Conservation (phyloP, 2,888 invertebrate species). For the Osmoderma eremita region DNA sequence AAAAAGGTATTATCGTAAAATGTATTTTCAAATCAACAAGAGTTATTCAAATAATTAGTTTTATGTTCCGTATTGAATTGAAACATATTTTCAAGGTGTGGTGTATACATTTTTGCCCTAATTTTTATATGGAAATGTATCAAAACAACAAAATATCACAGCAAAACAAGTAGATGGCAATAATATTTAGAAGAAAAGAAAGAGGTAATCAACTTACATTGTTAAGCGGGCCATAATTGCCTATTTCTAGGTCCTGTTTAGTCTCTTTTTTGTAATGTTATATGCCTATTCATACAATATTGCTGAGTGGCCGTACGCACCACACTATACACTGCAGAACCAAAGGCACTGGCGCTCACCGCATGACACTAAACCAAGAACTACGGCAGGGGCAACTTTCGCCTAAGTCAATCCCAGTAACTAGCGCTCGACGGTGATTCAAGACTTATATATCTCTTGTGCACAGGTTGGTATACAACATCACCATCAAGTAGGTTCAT, state of each 20-base stretch:
- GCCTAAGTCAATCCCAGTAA: slow-evolving; percentile 52
- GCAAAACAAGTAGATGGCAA: too few relatives aligned
- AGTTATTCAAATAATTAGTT: slow-evolving; percentile 6
- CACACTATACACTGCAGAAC: slow-evolving; percentile 49
- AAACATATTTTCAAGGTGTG: neutral
- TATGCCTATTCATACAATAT: slow-evolving; percentile 37
- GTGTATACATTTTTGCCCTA: neutral
- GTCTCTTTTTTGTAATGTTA: slow-evolving; percentile 29
- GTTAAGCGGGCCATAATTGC: slow-evolving; percentile 45
- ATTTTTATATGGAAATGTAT: too few relatives aligned
- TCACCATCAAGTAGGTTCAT: neutral
- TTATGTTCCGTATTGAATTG: neutral
- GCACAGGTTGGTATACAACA: slow-evolving; percentile 22
- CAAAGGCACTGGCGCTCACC: slow-evolving; percentile 49
- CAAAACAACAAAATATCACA: too few relatives aligned
- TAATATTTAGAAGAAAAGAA: neutral
- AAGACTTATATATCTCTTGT: slow-evolving; percentile 52
- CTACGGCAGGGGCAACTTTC: slow-evolving; percentile 52
- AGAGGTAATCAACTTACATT: slow-evolving; percentile 43
- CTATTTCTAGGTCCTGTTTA: slow-evolving; percentile 26
- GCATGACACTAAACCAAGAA: slow-evolving; percentile 49
- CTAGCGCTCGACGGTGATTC: slow-evolving; percentile 52
- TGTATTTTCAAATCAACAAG: slow-evolving; percentile 1
- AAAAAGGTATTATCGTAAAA: neutral
- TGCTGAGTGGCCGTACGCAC: slow-evolving; percentile 47